phyloP scores from a whole-genome alignment of 2,888 invertebrate genomes.

The Diarsia brunnea region DNA sequence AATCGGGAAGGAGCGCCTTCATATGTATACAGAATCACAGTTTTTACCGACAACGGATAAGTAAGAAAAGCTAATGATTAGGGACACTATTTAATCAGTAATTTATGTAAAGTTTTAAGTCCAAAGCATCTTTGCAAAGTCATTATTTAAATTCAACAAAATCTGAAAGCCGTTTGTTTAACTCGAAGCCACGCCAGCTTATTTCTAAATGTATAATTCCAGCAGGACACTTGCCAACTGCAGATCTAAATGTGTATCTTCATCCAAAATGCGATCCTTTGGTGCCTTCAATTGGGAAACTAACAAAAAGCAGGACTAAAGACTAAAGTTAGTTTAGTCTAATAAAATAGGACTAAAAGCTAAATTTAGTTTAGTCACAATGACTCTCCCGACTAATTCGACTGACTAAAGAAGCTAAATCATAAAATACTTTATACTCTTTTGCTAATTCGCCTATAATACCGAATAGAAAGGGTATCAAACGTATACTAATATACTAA shows the following conservation, averaged over 20 bases:
- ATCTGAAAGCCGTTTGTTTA: not conserved
- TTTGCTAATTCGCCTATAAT: constrained; percentile 74
- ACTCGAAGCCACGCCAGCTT: not conserved
- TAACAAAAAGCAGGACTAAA: not conserved
- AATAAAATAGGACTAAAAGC: not conserved
- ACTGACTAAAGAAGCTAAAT: constrained; percentile 47
- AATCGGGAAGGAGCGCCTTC: not conserved
- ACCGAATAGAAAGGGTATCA: constrained; percentile 81
- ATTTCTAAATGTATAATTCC: not conserved
- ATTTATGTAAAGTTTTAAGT: not conserved
- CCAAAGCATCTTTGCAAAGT: not conserved
- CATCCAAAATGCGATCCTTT: not conserved
- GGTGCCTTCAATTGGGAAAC: not conserved
- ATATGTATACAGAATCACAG: not conserved
- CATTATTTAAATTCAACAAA: not conserved
- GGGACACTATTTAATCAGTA: not conserved
- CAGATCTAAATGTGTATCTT: not conserved
- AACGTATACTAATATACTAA: constrained; percentile 67
- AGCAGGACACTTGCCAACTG: not conserved
- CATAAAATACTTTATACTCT: constrained; percentile 80
- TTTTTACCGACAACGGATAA: not conserved
- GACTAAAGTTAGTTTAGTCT: constrained; percentile 9
- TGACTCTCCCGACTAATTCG: constrained; percentile 33
- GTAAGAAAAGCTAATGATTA: not conserved
- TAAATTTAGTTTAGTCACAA: constrained; percentile 8